These are phyloP conservation scores for Exephanes ischioxanthus DNA, from an alignment of 2,888 invertebrate genomes.

Conservation along the genomic window DNA sequence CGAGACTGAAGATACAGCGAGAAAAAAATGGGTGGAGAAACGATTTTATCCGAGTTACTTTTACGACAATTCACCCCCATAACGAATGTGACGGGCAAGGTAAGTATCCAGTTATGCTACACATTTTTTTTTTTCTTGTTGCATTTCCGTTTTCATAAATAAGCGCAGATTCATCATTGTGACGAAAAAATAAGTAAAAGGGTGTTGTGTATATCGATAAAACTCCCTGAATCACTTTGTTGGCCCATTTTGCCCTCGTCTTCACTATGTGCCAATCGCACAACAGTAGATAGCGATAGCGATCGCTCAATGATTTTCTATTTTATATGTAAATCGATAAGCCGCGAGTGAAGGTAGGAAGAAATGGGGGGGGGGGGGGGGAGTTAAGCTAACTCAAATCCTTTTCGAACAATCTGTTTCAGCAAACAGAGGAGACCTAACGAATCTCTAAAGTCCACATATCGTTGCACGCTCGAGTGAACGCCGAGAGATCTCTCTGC, in stretches of 20 bases:
- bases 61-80: neutral
- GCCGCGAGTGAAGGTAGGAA: constrained; percentile 16
- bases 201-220: neutral
- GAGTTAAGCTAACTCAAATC: constrained; percentile 42
- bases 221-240: neutral
- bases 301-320: constrained; percentile 1
- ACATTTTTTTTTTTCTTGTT: too few relatives aligned
- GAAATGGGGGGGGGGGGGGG: neutral
- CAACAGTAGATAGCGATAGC: neutral
- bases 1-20: neutral
- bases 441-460: constrained; percentile 73
- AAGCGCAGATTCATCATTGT: too few relatives aligned
- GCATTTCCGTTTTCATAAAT: too few relatives aligned
- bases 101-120: neutral
- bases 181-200: neutral
- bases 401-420: constrained; percentile 71
- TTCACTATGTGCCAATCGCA: neutral
- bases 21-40: neutral
- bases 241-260: neutral
- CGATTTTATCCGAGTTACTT: neutral
- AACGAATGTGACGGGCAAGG: neutral
- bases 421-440: constrained; percentile 69
- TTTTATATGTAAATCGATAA: constrained; percentile 41
- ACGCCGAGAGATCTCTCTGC: constrained; percentile 54
- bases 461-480: constrained; percentile 70